These are phyloP conservation scores for Rhopalosiphum nymphaeae DNA, from an alignment of 2,888 invertebrate genomes.

Conservation along the genomic window DNA sequence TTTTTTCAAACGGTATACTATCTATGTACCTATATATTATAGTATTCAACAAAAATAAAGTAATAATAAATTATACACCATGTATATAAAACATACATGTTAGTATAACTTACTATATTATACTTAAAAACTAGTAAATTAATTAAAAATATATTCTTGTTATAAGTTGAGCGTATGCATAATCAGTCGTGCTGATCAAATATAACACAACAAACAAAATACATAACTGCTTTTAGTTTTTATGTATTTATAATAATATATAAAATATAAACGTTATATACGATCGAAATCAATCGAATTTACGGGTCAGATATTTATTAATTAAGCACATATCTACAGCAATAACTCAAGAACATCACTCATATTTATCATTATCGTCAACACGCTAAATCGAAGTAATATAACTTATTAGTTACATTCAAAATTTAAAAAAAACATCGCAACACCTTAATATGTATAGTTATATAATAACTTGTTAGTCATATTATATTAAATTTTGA, in stretches of 20 bases:
- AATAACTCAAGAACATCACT: not conserved
- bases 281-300: not conserved
- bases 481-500: not conserved
- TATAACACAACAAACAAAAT: not conserved
- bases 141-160: conserved; percentile 35
- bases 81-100: not conserved
- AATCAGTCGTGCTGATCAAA: not conserved
- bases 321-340: not conserved
- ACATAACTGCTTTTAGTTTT: not conserved
- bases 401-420: not conserved
- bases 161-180: not conserved
- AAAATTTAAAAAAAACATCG: not conserved
- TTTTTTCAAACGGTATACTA: not conserved
- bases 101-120: not conserved
- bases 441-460: not conserved
- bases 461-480: not conserved
- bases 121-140: conserved; percentile 7
- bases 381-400: not conserved
- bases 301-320: not conserved
- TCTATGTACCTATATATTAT: not conserved
- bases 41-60: not conserved
- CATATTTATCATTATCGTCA: not conserved
- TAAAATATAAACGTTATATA: not conserved
- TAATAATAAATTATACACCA: not conserved
- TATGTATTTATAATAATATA: not conserved